Base-by-base conservation (phyloP, 2,113 vertebrate species). In the Tyrannus savana region DNA sequence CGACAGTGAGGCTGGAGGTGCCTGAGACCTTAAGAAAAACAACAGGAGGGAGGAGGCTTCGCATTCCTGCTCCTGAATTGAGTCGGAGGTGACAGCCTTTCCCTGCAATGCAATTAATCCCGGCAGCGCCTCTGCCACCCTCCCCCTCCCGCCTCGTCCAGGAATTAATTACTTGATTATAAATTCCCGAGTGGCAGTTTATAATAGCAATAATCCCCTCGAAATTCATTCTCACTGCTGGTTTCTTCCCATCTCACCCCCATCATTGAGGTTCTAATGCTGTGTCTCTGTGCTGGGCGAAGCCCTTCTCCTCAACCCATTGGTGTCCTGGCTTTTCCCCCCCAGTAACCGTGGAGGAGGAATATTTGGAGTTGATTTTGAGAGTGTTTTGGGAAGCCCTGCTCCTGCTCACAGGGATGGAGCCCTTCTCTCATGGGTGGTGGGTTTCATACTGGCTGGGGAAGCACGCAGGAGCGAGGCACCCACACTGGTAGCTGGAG, bases 141-240 rank as follows among this genome's bases (percentile, higher is more conserved):
- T 91, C 88, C 94, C 95, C 94, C 91, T 92, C 90, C 89, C 12
- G 84, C 95, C 91, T 95, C 44, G 19, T 92, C 93, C 94, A 96
- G 95, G 96, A 97, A 97, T 97, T 96, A 97, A 96, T 97, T 97
- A 96, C 95, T 96, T 96, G 96, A 96, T 97, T 97, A 96, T 96
- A 95, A 96, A 97, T 95, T 91, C 95, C 95, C 3, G 3, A 94
- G 94, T 10, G 75, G 69, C 14, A 3, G 89, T 97, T 97, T 95
- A 94, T 95, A 95, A 96, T 87, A 94, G 91, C 90, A 97, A 93
- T 96, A 97, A 97, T 96, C 93, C 93, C 84, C 90, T 95, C 92
- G 14, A 96, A 96, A 94, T 94, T 95, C 89, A 66, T 91, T 92
- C 93, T 96, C 5, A 5, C 63, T 95, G 79, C 78, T 0, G 12